Conservation (phyloP, 2,888 invertebrate species). For the Elegia similella region DNA sequence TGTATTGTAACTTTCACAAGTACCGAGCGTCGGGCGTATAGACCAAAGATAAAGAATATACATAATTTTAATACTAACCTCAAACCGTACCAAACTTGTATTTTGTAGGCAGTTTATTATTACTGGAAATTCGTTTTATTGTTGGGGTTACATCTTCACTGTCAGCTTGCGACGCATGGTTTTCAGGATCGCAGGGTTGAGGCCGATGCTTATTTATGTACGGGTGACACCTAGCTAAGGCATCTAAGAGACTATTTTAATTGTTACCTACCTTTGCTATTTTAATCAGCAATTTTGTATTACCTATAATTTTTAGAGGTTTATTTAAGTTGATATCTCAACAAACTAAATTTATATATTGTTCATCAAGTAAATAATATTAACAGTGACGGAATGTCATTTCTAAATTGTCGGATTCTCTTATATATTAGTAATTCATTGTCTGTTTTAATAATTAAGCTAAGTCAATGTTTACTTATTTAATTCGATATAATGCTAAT, state of each 20-base stretch:
- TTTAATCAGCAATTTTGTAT: slow-evolving; percentile 23
- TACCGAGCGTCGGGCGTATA: slow-evolving; percentile 72
- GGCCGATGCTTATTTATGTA: slow-evolving; percentile 30
- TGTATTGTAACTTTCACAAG: slow-evolving; percentile 68
- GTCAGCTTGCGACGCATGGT: slow-evolving; percentile 20
- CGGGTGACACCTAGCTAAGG: slow-evolving; percentile 33
- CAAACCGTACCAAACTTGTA: slow-evolving; percentile 78
- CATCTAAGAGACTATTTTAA: slow-evolving; percentile 34
- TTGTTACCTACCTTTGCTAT: slow-evolving; percentile 43
- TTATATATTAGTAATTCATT: slow-evolving; percentile 59
- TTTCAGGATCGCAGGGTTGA: slow-evolving; percentile 30
- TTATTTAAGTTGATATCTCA: slow-evolving; percentile 26
- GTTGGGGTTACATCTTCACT: slow-evolving; percentile 19
- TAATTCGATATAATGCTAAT: slow-evolving; percentile 78
- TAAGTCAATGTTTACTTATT: slow-evolving; percentile 81
- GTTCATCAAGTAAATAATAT: slow-evolving; percentile 27
- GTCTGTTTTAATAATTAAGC: slow-evolving; percentile 76
- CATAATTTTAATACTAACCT: slow-evolving; percentile 77
- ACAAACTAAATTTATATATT: slow-evolving; percentile 23
- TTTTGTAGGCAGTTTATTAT: slow-evolving; percentile 61
- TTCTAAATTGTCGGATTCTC: slow-evolving; percentile 46
- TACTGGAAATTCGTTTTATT: slow-evolving; percentile 42
- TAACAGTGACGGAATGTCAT: slow-evolving; percentile 27
- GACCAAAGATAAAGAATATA: slow-evolving; percentile 79
- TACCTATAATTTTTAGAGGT: slow-evolving; percentile 21